These are phyloP conservation scores for Listronotus bonariensis DNA, from an alignment of 1,140 invertebrate species.

Conservation along the genomic window DNA sequence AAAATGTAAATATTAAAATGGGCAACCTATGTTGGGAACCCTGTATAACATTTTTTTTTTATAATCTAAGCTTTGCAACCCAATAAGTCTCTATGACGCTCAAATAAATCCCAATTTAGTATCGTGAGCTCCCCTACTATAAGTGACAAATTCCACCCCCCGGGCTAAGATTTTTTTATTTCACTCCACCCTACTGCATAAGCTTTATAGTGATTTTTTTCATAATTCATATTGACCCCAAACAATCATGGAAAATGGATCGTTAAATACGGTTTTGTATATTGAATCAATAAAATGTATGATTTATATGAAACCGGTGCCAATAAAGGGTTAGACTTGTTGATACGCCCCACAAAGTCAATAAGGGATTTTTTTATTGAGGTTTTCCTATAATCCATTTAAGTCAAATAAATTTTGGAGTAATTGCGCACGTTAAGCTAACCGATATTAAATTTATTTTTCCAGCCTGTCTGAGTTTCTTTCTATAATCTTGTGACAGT, in stretches of 20 bases:
- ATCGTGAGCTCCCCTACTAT: too few relatives aligned
- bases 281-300: constrained; percentile 11
- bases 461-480: constrained; percentile 14
- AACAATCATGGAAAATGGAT: constrained; percentile 9
- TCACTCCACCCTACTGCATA: too few relatives aligned
- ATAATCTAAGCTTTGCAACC: too few relatives aligned
- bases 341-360: background rate
- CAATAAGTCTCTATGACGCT: too few relatives aligned
- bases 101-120: too few relatives aligned
- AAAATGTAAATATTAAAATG: too few relatives aligned
- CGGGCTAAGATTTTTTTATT: too few relatives aligned
- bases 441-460: constrained; percentile 18
- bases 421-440: constrained; percentile 15
- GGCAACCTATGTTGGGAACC: too few relatives aligned
- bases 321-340: constrained; percentile 4
- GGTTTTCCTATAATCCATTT: constrained; percentile 6
- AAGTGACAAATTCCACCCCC: too few relatives aligned
- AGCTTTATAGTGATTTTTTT: too few relatives aligned
- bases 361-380: constrained; percentile 8
- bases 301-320: constrained; percentile 1
- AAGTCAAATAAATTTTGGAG: constrained; percentile 9
- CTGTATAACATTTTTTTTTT: too few relatives aligned
- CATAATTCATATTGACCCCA: background rate
- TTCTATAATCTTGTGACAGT: constrained; percentile 13
- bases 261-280: constrained; percentile 10